phyloP scores from a whole-genome alignment of 2,797 vertebrate species.

The Tympanoctomys barrerae region DNA sequence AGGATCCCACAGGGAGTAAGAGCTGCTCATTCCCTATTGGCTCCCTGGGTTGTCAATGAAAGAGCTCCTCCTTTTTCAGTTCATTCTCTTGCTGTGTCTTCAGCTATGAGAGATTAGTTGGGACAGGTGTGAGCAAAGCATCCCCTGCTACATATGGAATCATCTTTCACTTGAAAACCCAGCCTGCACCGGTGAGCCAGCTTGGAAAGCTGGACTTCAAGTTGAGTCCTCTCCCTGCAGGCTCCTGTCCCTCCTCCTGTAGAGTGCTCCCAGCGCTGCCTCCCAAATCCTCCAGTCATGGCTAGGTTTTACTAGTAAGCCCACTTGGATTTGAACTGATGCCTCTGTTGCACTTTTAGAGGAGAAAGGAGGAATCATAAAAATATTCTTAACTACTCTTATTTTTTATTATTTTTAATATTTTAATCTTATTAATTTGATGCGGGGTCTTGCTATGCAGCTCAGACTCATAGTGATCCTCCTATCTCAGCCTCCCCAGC shows the following conservation, averaged over 20 bases:
- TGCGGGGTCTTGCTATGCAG: no score
- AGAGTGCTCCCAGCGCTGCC: not conserved
- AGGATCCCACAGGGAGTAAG: not conserved
- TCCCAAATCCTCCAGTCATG: not conserved
- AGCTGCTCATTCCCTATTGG: not conserved
- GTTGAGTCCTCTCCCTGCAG: not conserved
- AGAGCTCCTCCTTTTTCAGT: not conserved
- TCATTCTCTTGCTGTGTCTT: not conserved
- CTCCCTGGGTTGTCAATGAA: not conserved
- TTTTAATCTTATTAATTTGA: no score
- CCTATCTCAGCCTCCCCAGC: no score
- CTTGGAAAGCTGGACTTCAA: not conserved
- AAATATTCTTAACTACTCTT: slow-evolving; percentile 44
- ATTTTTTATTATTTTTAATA: slow-evolving; percentile 55
- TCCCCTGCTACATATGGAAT: not conserved
- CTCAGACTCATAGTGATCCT: no score
- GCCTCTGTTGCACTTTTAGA: not conserved
- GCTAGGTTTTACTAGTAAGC: not conserved
- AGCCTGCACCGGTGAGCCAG: not conserved
- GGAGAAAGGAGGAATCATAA: not conserved
- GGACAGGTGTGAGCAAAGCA: not conserved
- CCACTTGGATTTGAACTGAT: not conserved
- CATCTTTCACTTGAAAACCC: slow-evolving; percentile 4
- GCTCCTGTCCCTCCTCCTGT: not conserved
- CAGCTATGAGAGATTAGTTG: not conserved